Conservation (phyloP, 2,888 invertebrate species). For the Odontothrips loti region DNA sequence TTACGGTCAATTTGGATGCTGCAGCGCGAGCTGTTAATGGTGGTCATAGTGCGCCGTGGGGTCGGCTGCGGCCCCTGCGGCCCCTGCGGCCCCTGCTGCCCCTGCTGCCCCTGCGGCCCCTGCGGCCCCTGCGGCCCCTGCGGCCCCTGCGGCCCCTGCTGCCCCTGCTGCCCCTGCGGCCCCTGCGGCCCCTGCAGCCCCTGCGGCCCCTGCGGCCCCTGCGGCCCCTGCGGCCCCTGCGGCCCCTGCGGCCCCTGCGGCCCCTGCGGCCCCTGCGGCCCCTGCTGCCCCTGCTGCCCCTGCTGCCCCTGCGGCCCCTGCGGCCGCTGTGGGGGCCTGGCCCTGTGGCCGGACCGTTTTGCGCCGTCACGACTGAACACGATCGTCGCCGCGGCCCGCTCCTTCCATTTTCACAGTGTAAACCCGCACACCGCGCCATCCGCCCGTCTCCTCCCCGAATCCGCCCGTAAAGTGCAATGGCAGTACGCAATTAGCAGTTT, state of each 20-base stretch:
- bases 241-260: too few relatives aligned
- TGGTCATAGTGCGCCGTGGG: conserved; percentile 1
- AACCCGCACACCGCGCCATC: too few relatives aligned
- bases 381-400: background rate
- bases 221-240: too few relatives aligned
- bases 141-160: background rate
- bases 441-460: too few relatives aligned
- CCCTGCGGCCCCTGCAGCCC: background rate
- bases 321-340: too few relatives aligned
- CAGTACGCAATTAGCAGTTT: too few relatives aligned
- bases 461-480: too few relatives aligned
- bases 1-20: conserved; percentile 26
- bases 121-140: background rate
- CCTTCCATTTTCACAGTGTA: background rate
- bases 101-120: too few relatives aligned
- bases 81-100: too few relatives aligned
- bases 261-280: too few relatives aligned
- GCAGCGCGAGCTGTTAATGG: conserved; percentile 20
- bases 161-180: background rate
- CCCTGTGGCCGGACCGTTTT: background rate
- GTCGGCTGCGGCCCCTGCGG: background rate
- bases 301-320: too few relatives aligned
- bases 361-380: background rate
- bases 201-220: background rate
- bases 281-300: too few relatives aligned